Percentiles rank a stretch among this genome's conserved stretches.
phyloP scores from a whole-genome alignment of 2,113 vertebrate genomes.

The Leucoraja erinaceus region DNA sequence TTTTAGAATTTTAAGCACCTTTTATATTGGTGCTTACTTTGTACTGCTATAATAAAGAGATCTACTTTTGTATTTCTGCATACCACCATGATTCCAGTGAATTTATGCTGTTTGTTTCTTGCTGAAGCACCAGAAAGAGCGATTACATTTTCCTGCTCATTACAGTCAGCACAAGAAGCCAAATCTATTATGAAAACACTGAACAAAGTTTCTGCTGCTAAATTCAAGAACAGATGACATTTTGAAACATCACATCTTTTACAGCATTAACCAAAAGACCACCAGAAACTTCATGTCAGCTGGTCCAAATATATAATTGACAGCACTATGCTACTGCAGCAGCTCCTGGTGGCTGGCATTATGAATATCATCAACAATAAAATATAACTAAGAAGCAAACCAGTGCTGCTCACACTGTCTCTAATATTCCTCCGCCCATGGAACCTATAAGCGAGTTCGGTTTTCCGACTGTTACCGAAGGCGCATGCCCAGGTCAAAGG shows the following conservation, averaged over 20 bases:
- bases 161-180: not conserved
- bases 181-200: not conserved
- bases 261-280: not conserved
- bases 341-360: conserved; percentile 18
- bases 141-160: not conserved
- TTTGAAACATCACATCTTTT: not conserved
- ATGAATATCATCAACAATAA: not conserved
- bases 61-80: not conserved
- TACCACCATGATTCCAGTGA: not conserved
- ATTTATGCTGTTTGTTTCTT: not conserved
- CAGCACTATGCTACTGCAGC: not conserved
- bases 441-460: not conserved
- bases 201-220: not conserved
- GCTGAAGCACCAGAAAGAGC: not conserved
- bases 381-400: not conserved
- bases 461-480: no score
- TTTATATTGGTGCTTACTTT: not conserved
- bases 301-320: not conserved
- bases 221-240: not conserved
- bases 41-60: not conserved
- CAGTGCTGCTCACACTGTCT: not conserved
- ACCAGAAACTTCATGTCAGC: not conserved
- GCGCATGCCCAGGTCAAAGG: no score
- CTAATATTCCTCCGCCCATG: not conserved
- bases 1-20: not conserved